Evolutionary conservation across 1,140 invertebrate species (phyloP).

Genomic region (Drosophila asahinai): DNA sequence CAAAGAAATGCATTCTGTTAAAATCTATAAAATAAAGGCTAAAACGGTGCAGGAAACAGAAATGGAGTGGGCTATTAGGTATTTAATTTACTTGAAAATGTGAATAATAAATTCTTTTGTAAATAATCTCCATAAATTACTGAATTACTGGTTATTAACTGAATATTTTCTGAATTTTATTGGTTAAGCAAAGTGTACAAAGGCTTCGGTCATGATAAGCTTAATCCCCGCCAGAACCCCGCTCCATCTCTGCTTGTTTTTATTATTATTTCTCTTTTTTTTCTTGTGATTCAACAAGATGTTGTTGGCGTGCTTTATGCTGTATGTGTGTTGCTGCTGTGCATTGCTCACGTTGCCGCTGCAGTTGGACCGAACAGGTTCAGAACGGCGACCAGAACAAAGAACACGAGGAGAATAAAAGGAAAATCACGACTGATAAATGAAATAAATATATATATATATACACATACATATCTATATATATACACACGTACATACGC

Average conservation of each 20-base stretch:
- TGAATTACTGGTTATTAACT: background rate
- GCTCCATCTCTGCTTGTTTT: constrained; percentile 27
- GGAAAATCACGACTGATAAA: constrained; percentile 76
- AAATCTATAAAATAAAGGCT: too few species aligned
- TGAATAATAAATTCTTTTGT: background rate
- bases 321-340: constrained; percentile 31
- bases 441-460: constrained; percentile 48
- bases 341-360: constrained; percentile 53
- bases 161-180: background rate
- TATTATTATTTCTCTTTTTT: constrained; percentile 50
- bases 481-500: constrained; percentile 22
- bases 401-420: constrained; percentile 58
- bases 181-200: constrained; percentile 27
- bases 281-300: constrained; percentile 76
- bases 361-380: constrained; percentile 75
- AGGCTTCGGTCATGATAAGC: constrained; percentile 35
- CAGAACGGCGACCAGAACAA: constrained; percentile 57
- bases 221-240: constrained; percentile 1
- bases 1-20: background rate
- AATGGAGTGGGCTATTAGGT: background rate
- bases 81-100: background rate
- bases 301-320: constrained; percentile 51
- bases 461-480: background rate
- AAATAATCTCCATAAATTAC: background rate
- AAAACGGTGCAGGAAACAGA: background rate